phyloP scores from a whole-genome alignment of 2,113 vertebrate genomes.

The Eudyptes chrysolophus region DNA sequence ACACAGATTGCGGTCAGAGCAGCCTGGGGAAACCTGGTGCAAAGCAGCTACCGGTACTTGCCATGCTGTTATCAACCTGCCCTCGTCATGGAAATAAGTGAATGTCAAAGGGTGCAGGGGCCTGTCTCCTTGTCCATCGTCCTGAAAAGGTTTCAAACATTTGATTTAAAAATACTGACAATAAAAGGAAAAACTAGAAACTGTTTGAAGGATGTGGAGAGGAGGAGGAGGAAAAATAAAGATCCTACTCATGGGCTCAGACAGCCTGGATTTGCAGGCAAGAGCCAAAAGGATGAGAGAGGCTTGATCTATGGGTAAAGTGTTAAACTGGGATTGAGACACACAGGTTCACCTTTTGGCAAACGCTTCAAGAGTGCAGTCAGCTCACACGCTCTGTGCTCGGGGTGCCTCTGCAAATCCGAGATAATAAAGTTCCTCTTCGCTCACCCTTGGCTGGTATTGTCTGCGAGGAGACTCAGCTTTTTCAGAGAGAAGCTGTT shows the following conservation, averaged over 20 bases:
- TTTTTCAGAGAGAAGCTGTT: not conserved
- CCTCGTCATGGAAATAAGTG: accelerated
- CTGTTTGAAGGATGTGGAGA: not conserved
- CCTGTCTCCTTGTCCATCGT: accelerated
- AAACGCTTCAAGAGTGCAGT: not conserved
- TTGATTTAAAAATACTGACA: not conserved
- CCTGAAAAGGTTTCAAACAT: not conserved
- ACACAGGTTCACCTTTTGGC: not conserved
- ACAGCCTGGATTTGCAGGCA: not conserved
- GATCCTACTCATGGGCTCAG: accelerated
- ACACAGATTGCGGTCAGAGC: not conserved
- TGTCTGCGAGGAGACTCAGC: not conserved
- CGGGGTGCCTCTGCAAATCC: not conserved
- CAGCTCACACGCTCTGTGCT: not conserved
- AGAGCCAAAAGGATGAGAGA: not conserved
- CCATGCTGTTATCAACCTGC: not conserved
- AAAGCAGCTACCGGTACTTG: not conserved
- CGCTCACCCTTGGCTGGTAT: not conserved
- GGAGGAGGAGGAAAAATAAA: not conserved
- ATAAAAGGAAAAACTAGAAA: not conserved
- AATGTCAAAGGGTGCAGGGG: not conserved
- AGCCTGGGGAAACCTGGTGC: not conserved
- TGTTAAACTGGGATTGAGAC: not conserved
- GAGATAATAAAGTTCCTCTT: not conserved
- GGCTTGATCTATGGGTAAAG: not conserved